Evolutionary conservation across 2,113 vertebrate species (phyloP), one percentile per base, ranked within the genome.

Genomic region (Cyanoramphus novaezelandiae): DNA sequence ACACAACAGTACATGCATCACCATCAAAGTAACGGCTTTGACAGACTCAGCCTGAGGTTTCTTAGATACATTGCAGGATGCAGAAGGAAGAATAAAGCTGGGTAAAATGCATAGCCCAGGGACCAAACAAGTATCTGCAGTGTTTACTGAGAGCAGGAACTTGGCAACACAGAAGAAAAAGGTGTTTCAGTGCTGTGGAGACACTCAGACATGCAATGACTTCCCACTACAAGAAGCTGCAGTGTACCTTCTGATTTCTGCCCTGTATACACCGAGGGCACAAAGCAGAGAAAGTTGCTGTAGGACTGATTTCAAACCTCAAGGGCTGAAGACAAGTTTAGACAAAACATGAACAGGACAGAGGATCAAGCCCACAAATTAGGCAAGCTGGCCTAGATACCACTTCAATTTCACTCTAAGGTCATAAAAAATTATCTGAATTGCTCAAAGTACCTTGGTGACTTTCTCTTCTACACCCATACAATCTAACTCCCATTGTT

Each of bases 31-130:
- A 86, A 90, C 37, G 31, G 82, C 57, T 39, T 53, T 90, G 78
- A 69, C 83, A 93, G 78, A 82, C 31, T 78, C 83, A 70, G 81
- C 80, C 93, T 33, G 63, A 77, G 76, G 74, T 77, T 95, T 93
- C 74, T 76, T 94, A 85, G 95, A 95, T 37, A 41, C 63, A 87
- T 95, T 95, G 86, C 2, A 13, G 37, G 68, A 93, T 89, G 57
- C 50, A 92, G 86, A 94, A 92, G 78, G 24, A 68, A 84, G 85
- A 93, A 74, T 92, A 90, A 87, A 90, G 67, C 62, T 1, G 62
- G 72, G 53, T 53, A 82, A 92, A 91, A 89, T 1, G 18, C 59
- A 88, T 35, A 87, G 90, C 79, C 76, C 80, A 90, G 62, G 43
- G 74, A 88, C 52, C 43, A 84, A 82, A 92, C 25, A 86, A 87